A percentile compares a stretch with the other conserved stretches of the same genome.
Conservation (phyloP, 2,797 vertebrate species). For the Danio choprae region DNA sequence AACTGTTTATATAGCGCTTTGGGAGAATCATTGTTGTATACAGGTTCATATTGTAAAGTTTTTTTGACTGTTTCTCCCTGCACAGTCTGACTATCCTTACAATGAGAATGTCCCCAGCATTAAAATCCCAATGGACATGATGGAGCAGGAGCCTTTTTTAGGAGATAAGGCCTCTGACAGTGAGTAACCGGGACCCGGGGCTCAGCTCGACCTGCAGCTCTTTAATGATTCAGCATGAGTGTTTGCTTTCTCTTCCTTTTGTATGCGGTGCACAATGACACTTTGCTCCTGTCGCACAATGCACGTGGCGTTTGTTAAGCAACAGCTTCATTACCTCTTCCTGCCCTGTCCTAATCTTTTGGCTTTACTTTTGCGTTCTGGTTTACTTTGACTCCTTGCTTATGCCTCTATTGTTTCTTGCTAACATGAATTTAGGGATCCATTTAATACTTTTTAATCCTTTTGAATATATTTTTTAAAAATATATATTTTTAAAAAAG, state of each 20-base stretch:
- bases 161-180: conserved; percentile 94
- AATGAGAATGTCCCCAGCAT: conserved; percentile 96
- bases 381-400: neutral
- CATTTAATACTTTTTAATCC: neutral
- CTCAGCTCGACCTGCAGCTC: conserved; percentile 31
- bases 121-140: conserved; percentile 99
- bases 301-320: neutral
- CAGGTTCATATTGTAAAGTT: conserved; percentile 35
- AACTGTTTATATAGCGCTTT: neutral
- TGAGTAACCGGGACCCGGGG: conserved; percentile 86
- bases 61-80: conserved; percentile 68
- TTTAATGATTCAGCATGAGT: conserved; percentile 27
- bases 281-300: conserved; percentile 35
- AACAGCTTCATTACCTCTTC: neutral
- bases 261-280: conserved; percentile 41
- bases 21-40: conserved; percentile 34
- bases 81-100: conserved; percentile 97
- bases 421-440: neutral
- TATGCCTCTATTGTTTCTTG: neutral
- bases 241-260: conserved; percentile 8
- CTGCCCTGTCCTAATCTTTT: neutral
- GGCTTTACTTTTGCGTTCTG: neutral
- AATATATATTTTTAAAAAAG: neutral
- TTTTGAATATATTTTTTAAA: neutral
- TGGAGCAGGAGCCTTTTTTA: conserved; percentile 99